Conservation (phyloP, 2,888 invertebrate genomes). For the Chymomyza procnemis region DNA sequence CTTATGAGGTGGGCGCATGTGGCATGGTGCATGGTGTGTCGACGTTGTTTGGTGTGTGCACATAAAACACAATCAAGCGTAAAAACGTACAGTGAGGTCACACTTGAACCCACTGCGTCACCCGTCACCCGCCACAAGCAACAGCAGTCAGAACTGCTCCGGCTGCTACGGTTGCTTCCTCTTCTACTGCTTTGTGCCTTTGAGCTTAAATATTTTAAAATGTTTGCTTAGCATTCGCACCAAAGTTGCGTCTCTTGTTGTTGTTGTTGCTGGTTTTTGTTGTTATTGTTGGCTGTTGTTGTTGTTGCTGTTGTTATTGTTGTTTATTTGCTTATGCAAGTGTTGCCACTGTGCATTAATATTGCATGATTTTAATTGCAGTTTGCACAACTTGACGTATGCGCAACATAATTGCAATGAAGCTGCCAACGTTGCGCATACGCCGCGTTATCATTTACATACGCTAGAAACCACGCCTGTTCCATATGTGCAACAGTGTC, state of each 20-base stretch:
- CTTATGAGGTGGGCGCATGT: neutral
- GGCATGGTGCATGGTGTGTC: neutral
- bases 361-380: slow-evolving; percentile 75
- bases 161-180: neutral
- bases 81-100: slow-evolving; percentile 59
- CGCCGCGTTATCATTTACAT: slow-evolving; percentile 31
- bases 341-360: slow-evolving; percentile 69
- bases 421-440: slow-evolving; percentile 56
- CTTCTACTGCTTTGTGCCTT: neutral
- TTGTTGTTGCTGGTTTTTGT: slow-evolving; percentile 44
- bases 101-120: slow-evolving; percentile 69
- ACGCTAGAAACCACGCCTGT: slow-evolving; percentile 28
- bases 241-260: slow-evolving; percentile 8
- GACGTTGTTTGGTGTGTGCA: slow-evolving; percentile 32
- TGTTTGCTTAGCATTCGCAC: slow-evolving; percentile 64
- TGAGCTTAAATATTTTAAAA: slow-evolving; percentile 68
- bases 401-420: slow-evolving; percentile 43
- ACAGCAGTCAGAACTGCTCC: slow-evolving; percentile 26
- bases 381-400: slow-evolving; percentile 50
- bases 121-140: slow-evolving; percentile 10
- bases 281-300: slow-evolving; percentile 27
- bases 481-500: neutral
- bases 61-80: slow-evolving; percentile 72
- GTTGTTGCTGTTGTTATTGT: slow-evolving; percentile 17
- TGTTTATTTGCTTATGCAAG: slow-evolving; percentile 63